These are phyloP conservation scores for Eledone cirrhosa DNA, from an alignment of 2,888 invertebrate genomes.

Conservation along the genomic window DNA sequence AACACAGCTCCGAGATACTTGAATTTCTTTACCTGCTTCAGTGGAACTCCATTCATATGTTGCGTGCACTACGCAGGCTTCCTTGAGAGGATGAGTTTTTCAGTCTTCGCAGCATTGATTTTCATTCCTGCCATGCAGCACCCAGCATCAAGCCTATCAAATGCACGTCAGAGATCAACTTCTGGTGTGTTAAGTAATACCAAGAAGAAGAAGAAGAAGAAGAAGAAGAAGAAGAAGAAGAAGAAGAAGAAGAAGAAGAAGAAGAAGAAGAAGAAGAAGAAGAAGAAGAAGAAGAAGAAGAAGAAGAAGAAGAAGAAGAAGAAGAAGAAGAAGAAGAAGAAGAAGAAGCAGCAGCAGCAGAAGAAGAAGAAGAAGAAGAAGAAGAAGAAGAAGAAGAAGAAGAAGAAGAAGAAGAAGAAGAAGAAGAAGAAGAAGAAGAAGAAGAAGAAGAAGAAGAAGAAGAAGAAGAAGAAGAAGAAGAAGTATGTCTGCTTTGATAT, in stretches of 20 bases:
- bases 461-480: slow-evolving; percentile 6
- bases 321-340: neutral
- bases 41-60: too few species aligned
- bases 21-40: too few species aligned
- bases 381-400: neutral
- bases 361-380: neutral
- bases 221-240: neutral
- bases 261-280: slow-evolving; percentile 1
- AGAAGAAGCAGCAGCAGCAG: neutral
- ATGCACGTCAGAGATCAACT: too few species aligned
- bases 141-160: too few species aligned
- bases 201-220: neutral
- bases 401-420: slow-evolving; percentile 1
- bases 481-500: neutral
- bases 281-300: slow-evolving; percentile 6
- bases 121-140: too few species aligned
- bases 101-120: too few species aligned
- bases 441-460: neutral
- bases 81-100: too few species aligned
- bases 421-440: neutral
- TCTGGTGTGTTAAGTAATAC: too few species aligned
- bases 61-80: too few species aligned
- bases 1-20: too few species aligned
- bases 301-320: neutral
- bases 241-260: neutral